phyloP scores from a whole-genome alignment of 2,113 vertebrate species.

The Orientallactaga bullata region DNA sequence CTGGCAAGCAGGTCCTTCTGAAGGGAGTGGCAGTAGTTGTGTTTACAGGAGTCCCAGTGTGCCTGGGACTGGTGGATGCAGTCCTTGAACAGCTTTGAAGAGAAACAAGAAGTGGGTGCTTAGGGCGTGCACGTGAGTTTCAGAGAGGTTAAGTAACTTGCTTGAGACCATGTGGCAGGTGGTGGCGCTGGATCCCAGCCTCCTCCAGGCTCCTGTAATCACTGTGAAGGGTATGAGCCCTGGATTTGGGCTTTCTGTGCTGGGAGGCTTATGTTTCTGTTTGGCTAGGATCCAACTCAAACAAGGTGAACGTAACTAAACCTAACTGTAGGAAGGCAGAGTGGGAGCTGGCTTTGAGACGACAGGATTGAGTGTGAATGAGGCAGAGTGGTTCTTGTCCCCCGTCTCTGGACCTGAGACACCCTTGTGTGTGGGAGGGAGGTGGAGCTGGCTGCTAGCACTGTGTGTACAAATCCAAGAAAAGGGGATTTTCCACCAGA shows the following conservation, averaged over 20 bases:
- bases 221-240: background rate
- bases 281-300: background rate
- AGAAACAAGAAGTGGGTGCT: background rate
- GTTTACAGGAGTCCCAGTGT: background rate
- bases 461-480: background rate
- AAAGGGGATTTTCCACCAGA: background rate
- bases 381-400: background rate
- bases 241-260: background rate
- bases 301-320: background rate
- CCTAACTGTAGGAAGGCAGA: background rate
- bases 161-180: background rate
- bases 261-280: background rate
- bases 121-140: background rate
- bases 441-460: background rate
- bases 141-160: background rate
- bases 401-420: background rate
- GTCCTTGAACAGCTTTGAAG: background rate
- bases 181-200: background rate
- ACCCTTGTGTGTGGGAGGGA: rapidly evolving
- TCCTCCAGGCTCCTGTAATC: background rate
- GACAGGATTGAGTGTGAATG: background rate
- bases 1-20: background rate
- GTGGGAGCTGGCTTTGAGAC: background rate
- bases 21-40: background rate
- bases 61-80: background rate